Conservation (phyloP, 2,888 invertebrate genomes). For the Ligdia adustata region DNA sequence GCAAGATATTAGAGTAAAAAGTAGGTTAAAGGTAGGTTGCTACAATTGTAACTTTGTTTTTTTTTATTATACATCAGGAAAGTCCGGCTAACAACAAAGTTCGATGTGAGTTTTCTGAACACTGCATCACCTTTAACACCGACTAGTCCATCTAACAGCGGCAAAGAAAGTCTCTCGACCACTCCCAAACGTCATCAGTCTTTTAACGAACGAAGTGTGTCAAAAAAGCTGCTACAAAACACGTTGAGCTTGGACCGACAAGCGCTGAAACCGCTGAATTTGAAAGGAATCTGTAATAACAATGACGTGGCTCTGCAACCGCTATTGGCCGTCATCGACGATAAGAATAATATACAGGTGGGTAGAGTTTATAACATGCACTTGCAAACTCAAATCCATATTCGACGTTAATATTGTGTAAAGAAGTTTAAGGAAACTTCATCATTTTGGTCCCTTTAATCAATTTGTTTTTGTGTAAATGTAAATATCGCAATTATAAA, state of each 20-base stretch:
- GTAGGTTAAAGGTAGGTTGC: too few species aligned
- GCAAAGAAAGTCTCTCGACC: constrained; percentile 45
- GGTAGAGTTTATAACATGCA: constrained; percentile 10
- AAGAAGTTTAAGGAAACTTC: too few species aligned
- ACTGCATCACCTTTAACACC: constrained; percentile 60
- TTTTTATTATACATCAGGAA: too few species aligned
- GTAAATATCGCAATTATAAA: too few species aligned
- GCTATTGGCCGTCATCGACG: constrained; percentile 74
- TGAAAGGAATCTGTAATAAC: constrained; percentile 71
- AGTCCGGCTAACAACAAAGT: constrained; percentile 72
- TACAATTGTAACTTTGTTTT: background rate
- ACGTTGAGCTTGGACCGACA: constrained; percentile 70
- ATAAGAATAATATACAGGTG: constrained; percentile 78
- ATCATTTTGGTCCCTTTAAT: too few species aligned
- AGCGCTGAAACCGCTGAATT: constrained; percentile 66
- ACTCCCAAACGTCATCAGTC: constrained; percentile 68
- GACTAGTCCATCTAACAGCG: constrained; percentile 42
- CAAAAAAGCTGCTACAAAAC: constrained; percentile 55
- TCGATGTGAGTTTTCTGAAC: constrained; percentile 72
- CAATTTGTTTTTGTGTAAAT: too few species aligned
- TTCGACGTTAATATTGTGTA: too few species aligned
- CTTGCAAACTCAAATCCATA: too few species aligned
- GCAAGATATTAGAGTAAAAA: too few species aligned
- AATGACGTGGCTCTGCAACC: constrained; percentile 61
- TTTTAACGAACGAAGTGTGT: constrained; percentile 56